These are phyloP conservation scores for Xenentodon cancila DNA, from an alignment of 2,797 vertebrate genomes.

Conservation along the genomic window DNA sequence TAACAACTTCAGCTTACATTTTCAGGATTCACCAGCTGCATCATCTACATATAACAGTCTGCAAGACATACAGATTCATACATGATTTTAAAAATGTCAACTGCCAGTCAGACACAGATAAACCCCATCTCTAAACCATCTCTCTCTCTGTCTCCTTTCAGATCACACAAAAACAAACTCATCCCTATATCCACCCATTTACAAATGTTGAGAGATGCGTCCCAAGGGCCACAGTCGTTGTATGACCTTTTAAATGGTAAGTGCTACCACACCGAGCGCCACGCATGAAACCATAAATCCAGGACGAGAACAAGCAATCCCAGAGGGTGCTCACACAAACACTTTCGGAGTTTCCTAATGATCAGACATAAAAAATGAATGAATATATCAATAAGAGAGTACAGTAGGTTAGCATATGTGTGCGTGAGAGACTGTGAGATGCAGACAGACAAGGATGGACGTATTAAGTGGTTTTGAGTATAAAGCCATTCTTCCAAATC, in stretches of 20 bases:
- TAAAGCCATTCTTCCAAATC: slow-evolving; percentile 47
- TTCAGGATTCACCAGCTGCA: slow-evolving; percentile 21
- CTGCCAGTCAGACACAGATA: slow-evolving; percentile 9
- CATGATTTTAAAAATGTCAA: slow-evolving; percentile 12
- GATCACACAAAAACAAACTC: slow-evolving; percentile 32
- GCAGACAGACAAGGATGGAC: slow-evolving; percentile 35
- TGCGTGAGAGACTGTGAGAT: slow-evolving; percentile 24
- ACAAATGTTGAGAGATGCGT: slow-evolving; percentile 46
- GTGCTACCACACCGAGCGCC: slow-evolving; percentile 65
- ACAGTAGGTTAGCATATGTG: slow-evolving; percentile 50
- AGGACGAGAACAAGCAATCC: slow-evolving; percentile 64
- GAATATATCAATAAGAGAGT: slow-evolving; percentile 75
- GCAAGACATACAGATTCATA: slow-evolving; percentile 12
- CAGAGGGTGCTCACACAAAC: slow-evolving; percentile 55
- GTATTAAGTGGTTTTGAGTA: slow-evolving; percentile 66
- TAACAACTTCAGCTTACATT: slow-evolving; percentile 26
- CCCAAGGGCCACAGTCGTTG: slow-evolving; percentile 59
- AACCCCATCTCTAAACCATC: slow-evolving; percentile 12
- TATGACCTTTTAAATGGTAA: slow-evolving; percentile 77
- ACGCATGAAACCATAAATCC: slow-evolving; percentile 65
- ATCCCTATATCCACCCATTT: slow-evolving; percentile 38
- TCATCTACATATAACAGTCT: slow-evolving; percentile 1
- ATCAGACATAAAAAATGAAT: slow-evolving; percentile 79
- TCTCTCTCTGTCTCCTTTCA: not conserved
- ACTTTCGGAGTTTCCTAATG: slow-evolving; percentile 71